phyloP scores from a whole-genome alignment of 1,140 invertebrate genomes.

The Meloidogyne hapla region DNA sequence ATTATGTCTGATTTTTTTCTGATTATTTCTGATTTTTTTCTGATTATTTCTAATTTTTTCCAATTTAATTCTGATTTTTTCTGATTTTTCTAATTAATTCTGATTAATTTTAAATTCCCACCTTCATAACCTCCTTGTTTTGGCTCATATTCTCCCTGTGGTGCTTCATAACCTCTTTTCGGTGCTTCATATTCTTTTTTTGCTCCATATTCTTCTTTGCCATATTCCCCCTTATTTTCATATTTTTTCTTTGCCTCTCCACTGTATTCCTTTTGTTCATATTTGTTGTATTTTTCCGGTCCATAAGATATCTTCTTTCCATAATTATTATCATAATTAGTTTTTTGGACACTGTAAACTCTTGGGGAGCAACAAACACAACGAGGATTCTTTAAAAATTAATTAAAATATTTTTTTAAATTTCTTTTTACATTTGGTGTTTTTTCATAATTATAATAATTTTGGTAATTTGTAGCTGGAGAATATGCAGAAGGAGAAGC shows the following conservation, averaged over 20 bases:
- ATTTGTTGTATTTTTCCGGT: background rate
- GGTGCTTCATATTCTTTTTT: background rate
- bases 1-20: too few relatives aligned
- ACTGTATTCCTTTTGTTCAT: background rate
- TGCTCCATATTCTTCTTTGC: background rate
- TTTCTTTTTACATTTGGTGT: background rate
- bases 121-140: background rate
- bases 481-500: background rate
- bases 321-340: background rate
- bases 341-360: background rate
- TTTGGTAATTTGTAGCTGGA: background rate
- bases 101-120: too few relatives aligned
- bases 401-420: background rate
- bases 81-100: too few relatives aligned
- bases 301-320: slow-evolving; percentile 8
- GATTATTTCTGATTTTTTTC: too few relatives aligned
- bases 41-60: too few relatives aligned
- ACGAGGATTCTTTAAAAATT: slow-evolving; percentile 14
- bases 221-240: background rate
- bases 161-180: too few relatives aligned
- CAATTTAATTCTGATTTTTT: too few relatives aligned
- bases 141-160: too few relatives aligned
- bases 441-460: background rate
- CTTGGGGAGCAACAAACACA: slow-evolving; percentile 26
- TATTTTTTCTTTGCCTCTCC: background rate